Evolutionary conservation across 2,888 invertebrate genomes (phyloP).

Genomic region (Tridacna crocea): DNA sequence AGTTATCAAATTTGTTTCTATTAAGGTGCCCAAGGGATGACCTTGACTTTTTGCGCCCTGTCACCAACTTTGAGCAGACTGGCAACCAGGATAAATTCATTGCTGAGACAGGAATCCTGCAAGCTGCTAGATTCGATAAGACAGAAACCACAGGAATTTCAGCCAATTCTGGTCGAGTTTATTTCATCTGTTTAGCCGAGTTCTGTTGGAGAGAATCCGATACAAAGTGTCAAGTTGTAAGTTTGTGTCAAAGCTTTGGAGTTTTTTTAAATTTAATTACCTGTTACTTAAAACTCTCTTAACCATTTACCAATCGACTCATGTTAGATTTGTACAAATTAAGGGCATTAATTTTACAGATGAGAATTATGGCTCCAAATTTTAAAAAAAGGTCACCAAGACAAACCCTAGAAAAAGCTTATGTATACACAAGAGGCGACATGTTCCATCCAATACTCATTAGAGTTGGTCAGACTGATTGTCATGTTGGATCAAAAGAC

Average conservation of each 20-base stretch:
- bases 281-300: too few relatives aligned
- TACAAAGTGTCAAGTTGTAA: slow-evolving; percentile 15
- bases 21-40: slow-evolving; percentile 17
- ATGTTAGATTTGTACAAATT: too few relatives aligned
- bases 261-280: too few relatives aligned
- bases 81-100: not conserved
- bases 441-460: too few relatives aligned
- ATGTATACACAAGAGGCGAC: too few relatives aligned
- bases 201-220: slow-evolving; percentile 12
- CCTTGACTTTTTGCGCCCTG: not conserved
- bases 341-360: too few relatives aligned
- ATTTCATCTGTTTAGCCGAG: slow-evolving; percentile 16
- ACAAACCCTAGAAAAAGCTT: too few relatives aligned
- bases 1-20: not conserved
- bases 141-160: not conserved
- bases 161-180: not conserved
- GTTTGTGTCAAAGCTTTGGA: not conserved
- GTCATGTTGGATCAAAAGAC: too few relatives aligned
- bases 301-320: too few relatives aligned
- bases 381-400: too few relatives aligned
- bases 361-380: too few relatives aligned
- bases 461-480: too few relatives aligned
- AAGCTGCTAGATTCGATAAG: not conserved
- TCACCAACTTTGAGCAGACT: not conserved
- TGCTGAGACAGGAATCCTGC: not conserved